These are phyloP conservation scores for Paralvinella palmiformis DNA, from an alignment of 1,140 invertebrate genomes.

Conservation along the genomic window DNA sequence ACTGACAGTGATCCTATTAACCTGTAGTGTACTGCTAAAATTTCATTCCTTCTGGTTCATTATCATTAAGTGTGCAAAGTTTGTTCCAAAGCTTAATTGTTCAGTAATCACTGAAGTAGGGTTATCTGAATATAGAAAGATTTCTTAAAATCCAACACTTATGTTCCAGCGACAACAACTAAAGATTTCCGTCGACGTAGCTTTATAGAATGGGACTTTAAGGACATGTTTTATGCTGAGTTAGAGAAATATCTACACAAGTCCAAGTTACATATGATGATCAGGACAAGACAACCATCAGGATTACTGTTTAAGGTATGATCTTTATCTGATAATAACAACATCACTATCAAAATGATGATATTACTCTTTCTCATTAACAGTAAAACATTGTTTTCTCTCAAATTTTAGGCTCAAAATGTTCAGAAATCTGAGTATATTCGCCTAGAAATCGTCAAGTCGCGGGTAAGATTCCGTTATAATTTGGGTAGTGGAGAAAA, in stretches of 20 bases:
- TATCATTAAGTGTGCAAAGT: no score
- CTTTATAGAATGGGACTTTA: constrained; percentile 91
- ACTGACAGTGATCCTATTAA: no score
- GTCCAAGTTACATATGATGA: constrained; percentile 80
- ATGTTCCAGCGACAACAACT: constrained; percentile 58
- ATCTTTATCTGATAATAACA: no score
- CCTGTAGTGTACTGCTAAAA: no score
- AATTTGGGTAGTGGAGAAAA: constrained; percentile 87
- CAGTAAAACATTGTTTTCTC: no score
- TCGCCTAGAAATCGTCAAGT: constrained; percentile 87
- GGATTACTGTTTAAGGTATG: constrained; percentile 49
- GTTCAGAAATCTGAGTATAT: constrained; percentile 78
- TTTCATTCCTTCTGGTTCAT: no score
- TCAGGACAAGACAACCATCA: constrained; percentile 84
- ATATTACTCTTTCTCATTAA: no score
- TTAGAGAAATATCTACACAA: constrained; percentile 17
- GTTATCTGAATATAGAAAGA: no score
- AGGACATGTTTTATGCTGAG: constrained; percentile 56
- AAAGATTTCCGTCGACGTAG: constrained; percentile 77
- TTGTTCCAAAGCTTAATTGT: no score
- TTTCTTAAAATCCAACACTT: no score
- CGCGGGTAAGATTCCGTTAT: constrained; percentile 63
- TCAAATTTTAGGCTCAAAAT: constrained; percentile 80
- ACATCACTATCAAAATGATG: no score
- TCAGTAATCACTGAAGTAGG: no score